Percentiles rank a stretch among this genome's conserved stretches.
These are phyloP conservation scores for Dryoscopus gambensis DNA, from an alignment of 2,113 vertebrate species.

Conservation along the genomic window DNA sequence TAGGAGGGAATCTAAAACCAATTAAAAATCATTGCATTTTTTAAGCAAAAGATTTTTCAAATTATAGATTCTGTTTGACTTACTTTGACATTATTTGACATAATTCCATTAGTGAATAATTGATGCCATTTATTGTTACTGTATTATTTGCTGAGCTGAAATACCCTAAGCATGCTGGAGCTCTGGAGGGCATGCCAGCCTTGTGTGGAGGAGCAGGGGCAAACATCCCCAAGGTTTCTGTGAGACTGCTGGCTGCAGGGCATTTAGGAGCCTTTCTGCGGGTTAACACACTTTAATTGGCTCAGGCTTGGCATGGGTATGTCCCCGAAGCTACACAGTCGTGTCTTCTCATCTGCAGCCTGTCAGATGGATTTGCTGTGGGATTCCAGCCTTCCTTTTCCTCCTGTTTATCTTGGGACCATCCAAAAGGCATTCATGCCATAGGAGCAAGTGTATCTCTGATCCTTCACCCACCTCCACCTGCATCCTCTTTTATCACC, in stretches of 20 bases:
- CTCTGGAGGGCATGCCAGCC: background rate
- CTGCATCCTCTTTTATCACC: background rate
- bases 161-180: background rate
- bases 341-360: background rate
- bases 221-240: background rate
- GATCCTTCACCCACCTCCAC: background rate
- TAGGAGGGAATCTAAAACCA: conserved; percentile 9
- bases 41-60: conserved; percentile 25
- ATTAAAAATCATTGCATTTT: background rate
- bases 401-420: background rate
- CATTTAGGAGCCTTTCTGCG: background rate
- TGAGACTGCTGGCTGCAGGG: background rate
- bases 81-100: no score
- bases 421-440: background rate
- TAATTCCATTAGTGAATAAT: conserved; percentile 38
- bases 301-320: accelerated
- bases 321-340: background rate
- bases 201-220: background rate
- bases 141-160: conserved; percentile 11
- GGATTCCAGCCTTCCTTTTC: background rate
- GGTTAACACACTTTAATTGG: background rate
- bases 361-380: background rate
- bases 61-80: conserved; percentile 13
- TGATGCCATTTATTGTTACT: background rate
- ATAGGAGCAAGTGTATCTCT: background rate